Base-by-base conservation (phyloP, 2,113 vertebrate genomes). In the Tylochromis polylepis region DNA sequence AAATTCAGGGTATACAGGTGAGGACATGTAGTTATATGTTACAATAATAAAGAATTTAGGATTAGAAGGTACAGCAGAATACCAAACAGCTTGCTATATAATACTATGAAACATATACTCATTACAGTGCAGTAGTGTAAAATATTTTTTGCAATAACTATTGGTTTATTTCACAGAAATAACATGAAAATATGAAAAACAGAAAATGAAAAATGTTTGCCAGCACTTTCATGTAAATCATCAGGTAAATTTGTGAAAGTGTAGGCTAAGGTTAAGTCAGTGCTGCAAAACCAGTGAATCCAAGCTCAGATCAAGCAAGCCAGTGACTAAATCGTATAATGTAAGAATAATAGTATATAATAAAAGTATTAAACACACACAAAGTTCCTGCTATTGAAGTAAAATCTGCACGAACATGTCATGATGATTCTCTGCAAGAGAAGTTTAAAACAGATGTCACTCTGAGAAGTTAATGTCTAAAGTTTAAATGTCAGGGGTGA, bases 401-500 rank as follows among this genome's bases (percentile, higher is more conserved):
- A 38, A 78, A 88, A 79, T 56, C 4, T 27, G 29, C 59, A 58
- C 80, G 87, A 87, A 81, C 79, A 29, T 20, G 43, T 72, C 49
- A 18, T 11, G 36, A 78, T 9, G 38, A 18, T 84, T 85, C 85
- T 90, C 77, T 89, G 55, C 11, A 53, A 58, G 2, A 70, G 41
- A 62, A 85, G 82, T 57, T 83, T 57, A 57, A 89, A 92, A 89
- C 86, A 89, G 86, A 88, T 24, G 88, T 90, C 88, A 81, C 84
- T 86, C 49, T 29, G 58, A 87, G 62, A 85, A 53, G 82, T n/a
- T 53, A 55, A 5, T 22, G 53, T 22, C 20, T n/a, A 67, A 79
- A 62, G 36, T 41, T 57, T 29, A 11, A 62, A 81, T 60, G 89
- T 87, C 81, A 87, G 87, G 89, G 91, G 31, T 86, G 92, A 92